Evolutionary conservation across 2,113 vertebrate species (phyloP), one percentile per base, ranked within the genome.

Genomic region (Delphinus delphis): DNA sequence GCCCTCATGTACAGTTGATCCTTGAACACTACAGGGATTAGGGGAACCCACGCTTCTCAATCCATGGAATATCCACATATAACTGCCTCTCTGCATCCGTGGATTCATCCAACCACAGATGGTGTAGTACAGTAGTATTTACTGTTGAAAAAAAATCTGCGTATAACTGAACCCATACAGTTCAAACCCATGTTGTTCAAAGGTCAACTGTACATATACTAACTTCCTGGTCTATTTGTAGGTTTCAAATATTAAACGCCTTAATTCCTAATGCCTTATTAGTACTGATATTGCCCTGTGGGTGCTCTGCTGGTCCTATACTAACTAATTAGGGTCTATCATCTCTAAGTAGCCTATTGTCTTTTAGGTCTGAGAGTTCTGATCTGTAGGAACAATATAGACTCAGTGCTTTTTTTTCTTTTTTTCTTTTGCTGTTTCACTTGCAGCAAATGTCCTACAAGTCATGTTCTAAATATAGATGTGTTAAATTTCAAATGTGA

Each of bases 401-500:
- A 67, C 55, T 31, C 15, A 4, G 36, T 87, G 76, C 36, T 26
- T 84, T 83, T 94, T 98, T 96, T 96, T 95, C 90, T 97, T 80
- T 97, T 97, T 96, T 79, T 33, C 94, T 93, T 96, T 95, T 95
- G 50, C 91, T 28, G 8, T 84, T 97, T 97, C 97, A 82, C 94
- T 83, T 97, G 97, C 97, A 96, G 79, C 71, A 97, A 95, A 96
- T 95, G 97, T 97, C 97, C 95, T 95, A 47, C 60, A 97, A 97
- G 97, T 98, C 98, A 97, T 86, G 71, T 50, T 97, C 98, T 99
- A 99, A 98, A 98, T 98, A 98, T 98, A 98, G 98, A 98, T 96
- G 96, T 98, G 97, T 97, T 98, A 97, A 98, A 89, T 98, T 98
- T 98, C 95, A 98, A 98, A 98, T 93, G 97, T 96, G 97, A 95